phyloP scores from a whole-genome alignment of 2,888 invertebrate species.

The Phania funesta region DNA sequence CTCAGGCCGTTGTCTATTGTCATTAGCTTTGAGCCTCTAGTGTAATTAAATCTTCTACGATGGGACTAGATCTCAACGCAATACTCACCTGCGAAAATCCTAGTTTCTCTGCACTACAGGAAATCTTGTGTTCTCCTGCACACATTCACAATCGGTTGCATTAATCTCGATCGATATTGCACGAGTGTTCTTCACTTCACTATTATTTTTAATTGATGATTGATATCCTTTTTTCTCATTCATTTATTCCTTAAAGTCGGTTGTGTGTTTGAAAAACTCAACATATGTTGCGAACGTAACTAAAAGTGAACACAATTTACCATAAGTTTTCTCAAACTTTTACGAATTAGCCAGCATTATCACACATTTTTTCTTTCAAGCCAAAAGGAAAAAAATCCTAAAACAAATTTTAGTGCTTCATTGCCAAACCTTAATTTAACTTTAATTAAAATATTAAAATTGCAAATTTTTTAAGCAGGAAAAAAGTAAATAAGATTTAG shows the following conservation, averaged over 20 bases:
- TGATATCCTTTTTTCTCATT: background rate
- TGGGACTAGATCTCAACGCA: too few relatives aligned
- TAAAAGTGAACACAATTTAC: slow-evolving; percentile 4
- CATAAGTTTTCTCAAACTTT: background rate
- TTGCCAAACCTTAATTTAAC: slow-evolving; percentile 53
- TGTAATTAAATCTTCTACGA: too few relatives aligned
- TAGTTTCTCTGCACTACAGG: too few relatives aligned
- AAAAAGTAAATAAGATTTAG: slow-evolving; percentile 26
- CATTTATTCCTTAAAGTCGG: background rate
- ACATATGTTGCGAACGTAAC: slow-evolving; percentile 23
- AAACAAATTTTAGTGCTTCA: slow-evolving; percentile 16
- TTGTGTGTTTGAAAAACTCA: background rate
- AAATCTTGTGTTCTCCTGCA: too few relatives aligned
- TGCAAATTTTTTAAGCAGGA: slow-evolving; percentile 34
- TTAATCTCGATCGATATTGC: too few relatives aligned
- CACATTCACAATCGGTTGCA: too few relatives aligned
- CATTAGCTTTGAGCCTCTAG: too few relatives aligned
- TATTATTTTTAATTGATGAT: too few relatives aligned
- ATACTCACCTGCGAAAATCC: too few relatives aligned
- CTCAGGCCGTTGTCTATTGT: too few relatives aligned
- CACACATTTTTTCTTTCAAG: background rate
- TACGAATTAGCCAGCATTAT: background rate
- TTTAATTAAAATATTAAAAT: slow-evolving; percentile 65
- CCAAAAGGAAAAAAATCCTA: background rate
- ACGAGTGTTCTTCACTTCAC: too few relatives aligned